Evolutionary conservation across 2,888 invertebrate genomes (phyloP), one percentile per base, ranked within the genome.

Genomic region (Acanthosepion pharaonis): DNA sequence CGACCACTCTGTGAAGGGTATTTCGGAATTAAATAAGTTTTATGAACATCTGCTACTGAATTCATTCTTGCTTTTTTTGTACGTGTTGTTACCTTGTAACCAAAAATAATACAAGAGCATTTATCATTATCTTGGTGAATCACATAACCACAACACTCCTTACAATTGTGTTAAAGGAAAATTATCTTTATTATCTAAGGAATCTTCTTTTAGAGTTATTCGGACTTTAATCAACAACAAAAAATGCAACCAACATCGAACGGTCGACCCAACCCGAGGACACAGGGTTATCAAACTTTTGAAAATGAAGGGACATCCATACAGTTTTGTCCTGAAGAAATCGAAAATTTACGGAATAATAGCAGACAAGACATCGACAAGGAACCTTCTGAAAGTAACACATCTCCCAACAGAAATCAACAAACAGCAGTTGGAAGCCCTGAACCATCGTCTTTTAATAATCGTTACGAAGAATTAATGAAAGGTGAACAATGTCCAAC

Each of bases 401-500:
- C 78, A 78, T 78, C 78, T 15, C 78, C 33, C 4, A 78, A 33
- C 78, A 78, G n/a, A 33, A 78, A 48, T 9, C 18, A 18, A 53
- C 48, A 93, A 53, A 93, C 93, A 1, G 9, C 93, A 15, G 5
- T n/a, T 49, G 53, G 93, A 18, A 93, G 93, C 5, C 93, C 93
- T 9, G 93, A 93, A 18, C 49, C 93, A 18, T 49, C 93, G 2
- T 53, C 49, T 25, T 93, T 93, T 28, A 93, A 93, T 28, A 28
- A 49, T 51, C 51, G 95, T 2, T 97, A 97, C 95, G 97, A 97
- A 49, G 97, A 97, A 94, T 95, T 97, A 18, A 96, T 97, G 95
- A 96, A 96, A 51, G 97, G 97, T 94, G 97, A 97, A 1, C 97
- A 97, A 0, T 97, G 97, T 95, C 97, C 97, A 5, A 97, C 97